These are phyloP conservation scores for Lasius platythorax DNA, from an alignment of 2,888 invertebrate species.

Conservation along the genomic window DNA sequence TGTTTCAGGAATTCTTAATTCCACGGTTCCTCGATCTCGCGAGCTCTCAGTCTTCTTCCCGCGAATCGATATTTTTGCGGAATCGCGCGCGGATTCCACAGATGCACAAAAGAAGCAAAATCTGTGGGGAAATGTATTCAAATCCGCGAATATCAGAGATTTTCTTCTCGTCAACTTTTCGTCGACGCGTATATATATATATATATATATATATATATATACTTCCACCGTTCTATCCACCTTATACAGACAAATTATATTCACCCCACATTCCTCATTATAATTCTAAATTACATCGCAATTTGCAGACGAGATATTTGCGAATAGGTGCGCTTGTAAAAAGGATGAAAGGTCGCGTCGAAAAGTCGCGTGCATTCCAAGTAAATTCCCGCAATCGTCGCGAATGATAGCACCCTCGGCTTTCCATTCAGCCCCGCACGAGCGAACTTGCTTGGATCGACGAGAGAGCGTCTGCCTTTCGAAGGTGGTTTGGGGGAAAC, in stretches of 20 bases:
- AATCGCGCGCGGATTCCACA: not conserved
- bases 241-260: not conserved
- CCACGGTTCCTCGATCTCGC: conserved; percentile 30
- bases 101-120: not conserved
- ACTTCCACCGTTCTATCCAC: not conserved
- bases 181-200: not conserved
- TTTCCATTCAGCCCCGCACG: conserved; percentile 26
- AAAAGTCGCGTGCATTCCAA: conserved; percentile 1
- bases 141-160: not conserved
- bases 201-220: no score
- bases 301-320: not conserved
- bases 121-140: conserved; percentile 12
- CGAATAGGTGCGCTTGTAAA: not conserved
- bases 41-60: not conserved
- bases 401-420: conserved; percentile 29
- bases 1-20: conserved; percentile 40
- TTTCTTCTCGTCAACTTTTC: not conserved
- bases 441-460: conserved; percentile 26
- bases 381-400: conserved; percentile 16
- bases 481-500: not conserved
- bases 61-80: conserved; percentile 2
- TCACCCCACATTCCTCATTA: not conserved
- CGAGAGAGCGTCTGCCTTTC: conserved; percentile 35
- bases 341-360: not conserved
- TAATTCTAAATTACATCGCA: not conserved